phyloP scores from a whole-genome alignment of 1,140 invertebrate species.

The Paraescarpia echinospica region DNA sequence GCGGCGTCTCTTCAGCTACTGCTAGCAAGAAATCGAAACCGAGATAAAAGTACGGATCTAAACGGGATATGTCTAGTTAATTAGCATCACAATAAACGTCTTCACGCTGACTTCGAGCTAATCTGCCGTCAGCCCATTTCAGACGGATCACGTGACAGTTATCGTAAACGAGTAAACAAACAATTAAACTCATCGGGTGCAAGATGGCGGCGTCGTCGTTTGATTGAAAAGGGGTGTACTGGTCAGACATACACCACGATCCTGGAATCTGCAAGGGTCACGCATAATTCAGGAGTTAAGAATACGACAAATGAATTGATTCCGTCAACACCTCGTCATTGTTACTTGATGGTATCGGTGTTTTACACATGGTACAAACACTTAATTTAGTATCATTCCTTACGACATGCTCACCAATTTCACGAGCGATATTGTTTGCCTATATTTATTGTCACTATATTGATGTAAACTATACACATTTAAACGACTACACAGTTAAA shows the following conservation, averaged over 20 bases:
- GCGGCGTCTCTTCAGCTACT: neutral
- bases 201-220: neutral
- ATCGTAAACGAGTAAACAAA: neutral
- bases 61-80: neutral
- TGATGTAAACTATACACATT: no score
- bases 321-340: neutral
- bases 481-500: no score
- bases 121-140: neutral
- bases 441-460: no score
- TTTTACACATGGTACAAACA: no score
- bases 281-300: neutral
- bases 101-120: neutral
- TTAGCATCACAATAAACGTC: neutral
- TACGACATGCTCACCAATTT: no score
- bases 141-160: slow-evolving; percentile 3
- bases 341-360: no score
- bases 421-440: no score
- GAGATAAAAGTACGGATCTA: neutral
- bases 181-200: neutral
- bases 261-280: neutral
- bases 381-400: no score
- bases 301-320: neutral
- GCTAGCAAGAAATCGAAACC: neutral
- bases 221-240: neutral
- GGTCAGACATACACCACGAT: neutral